Evolutionary conservation across 1,140 invertebrate species (phyloP).

Genomic region (Neodiprion virginianus): DNA sequence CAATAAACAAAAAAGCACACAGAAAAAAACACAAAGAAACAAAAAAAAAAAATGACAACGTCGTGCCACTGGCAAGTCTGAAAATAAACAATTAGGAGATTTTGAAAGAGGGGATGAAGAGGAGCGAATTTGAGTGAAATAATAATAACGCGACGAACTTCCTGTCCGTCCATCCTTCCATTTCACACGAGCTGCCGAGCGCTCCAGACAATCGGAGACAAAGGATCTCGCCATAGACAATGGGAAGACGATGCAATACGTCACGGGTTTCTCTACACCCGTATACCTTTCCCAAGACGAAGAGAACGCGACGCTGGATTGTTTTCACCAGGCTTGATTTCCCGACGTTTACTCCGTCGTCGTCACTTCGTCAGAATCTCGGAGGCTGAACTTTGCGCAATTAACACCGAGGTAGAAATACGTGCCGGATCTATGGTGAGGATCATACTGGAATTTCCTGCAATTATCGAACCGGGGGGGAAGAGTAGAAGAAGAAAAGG

Average conservation of each 20-base stretch:
- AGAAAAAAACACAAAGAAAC: too few relatives aligned
- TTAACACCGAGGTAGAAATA: too few relatives aligned
- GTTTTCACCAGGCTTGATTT: not conserved
- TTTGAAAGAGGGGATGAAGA: not conserved
- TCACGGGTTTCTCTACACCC: not conserved
- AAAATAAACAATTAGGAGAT: not conserved
- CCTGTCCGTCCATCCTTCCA: not conserved
- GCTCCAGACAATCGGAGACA: not conserved
- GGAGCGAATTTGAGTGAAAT: not conserved
- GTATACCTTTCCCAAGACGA: not conserved
- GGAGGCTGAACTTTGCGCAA: too few relatives aligned
- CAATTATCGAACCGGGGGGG: too few relatives aligned
- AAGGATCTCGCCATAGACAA: not conserved
- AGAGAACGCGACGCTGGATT: not conserved
- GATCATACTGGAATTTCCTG: too few relatives aligned
- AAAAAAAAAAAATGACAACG: too few relatives aligned
- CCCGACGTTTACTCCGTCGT: not conserved
- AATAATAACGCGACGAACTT: not conserved
- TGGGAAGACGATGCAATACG: slow-evolving; percentile 2
- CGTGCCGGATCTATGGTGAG: too few relatives aligned
- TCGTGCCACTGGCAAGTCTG: not conserved
- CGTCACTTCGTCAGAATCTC: not conserved
- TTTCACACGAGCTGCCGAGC: not conserved
- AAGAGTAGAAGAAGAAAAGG: too few relatives aligned
- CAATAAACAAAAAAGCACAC: too few relatives aligned